Conservation (phyloP, 2,797 vertebrate species). For the Propithecus perrieri region DNA sequence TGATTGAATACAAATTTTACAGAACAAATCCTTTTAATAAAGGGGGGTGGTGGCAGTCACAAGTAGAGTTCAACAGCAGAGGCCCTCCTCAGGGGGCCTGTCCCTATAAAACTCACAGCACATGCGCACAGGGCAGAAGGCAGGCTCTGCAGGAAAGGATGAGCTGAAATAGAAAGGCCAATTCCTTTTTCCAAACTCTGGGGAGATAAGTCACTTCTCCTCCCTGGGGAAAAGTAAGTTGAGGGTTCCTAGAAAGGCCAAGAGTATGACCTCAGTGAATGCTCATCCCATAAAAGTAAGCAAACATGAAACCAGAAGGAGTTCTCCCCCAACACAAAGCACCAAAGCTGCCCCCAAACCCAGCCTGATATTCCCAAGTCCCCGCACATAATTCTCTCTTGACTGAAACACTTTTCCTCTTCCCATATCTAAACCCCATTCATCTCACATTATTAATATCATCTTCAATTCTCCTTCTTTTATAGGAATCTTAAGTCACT, state of each 20-base stretch:
- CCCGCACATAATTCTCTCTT: neutral
- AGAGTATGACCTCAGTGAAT: neutral
- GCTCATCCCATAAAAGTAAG: neutral
- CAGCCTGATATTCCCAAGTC: neutral
- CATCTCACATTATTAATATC: neutral
- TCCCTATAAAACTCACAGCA: neutral
- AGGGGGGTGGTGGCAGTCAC: neutral
- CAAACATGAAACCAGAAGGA: neutral
- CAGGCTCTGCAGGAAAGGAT: neutral
- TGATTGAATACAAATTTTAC: neutral
- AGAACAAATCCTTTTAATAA: neutral
- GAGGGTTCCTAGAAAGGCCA: neutral
- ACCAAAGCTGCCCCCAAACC: neutral
- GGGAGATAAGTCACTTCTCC: neutral
- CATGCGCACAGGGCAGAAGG: neutral
- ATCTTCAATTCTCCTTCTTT: neutral
- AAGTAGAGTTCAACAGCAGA: neutral
- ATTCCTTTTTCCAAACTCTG: neutral
- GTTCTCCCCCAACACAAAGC: neutral
- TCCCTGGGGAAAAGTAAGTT: neutral
- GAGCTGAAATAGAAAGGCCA: neutral
- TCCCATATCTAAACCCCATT: neutral
- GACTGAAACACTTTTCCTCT: neutral
- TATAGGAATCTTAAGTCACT: neutral
- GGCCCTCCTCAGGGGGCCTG: neutral